A percentile compares a stretch with the other conserved stretches of the same genome.
These are phyloP conservation scores for Apodemus speciosus DNA, from an alignment of 2,113 vertebrate genomes.

Conservation along the genomic window DNA sequence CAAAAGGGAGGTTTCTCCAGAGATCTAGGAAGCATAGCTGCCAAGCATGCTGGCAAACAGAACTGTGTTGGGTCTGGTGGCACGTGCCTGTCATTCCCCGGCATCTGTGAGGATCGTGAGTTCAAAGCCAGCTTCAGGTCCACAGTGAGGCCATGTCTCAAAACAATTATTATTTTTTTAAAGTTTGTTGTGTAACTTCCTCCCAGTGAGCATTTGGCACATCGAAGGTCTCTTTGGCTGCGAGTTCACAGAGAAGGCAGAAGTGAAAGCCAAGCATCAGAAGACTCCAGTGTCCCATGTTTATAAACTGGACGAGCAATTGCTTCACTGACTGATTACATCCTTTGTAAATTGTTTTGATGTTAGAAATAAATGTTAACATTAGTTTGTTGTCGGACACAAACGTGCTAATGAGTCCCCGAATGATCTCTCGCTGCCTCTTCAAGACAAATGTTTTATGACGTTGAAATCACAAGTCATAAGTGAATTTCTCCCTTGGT, in stretches of 20 bases:
- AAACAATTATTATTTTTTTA: neutral
- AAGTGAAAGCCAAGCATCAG: slow-evolving; percentile 38
- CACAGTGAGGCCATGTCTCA: neutral
- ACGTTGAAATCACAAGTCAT: slow-evolving; percentile 22
- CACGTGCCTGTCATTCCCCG: neutral
- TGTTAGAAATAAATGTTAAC: slow-evolving; percentile 68
- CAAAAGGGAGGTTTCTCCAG: neutral
- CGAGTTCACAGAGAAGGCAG: slow-evolving; percentile 64
- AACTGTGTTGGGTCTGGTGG: neutral
- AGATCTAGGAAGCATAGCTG: neutral
- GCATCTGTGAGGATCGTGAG: neutral
- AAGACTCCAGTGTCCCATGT: slow-evolving; percentile 56
- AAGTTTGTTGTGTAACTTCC: neutral
- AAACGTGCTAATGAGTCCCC: slow-evolving; percentile 18
- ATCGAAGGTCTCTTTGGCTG: neutral
- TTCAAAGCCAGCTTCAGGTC: neutral
- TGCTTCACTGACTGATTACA: slow-evolving; percentile 42
- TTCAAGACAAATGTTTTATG: slow-evolving; percentile 30
- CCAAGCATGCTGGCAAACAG: neutral
- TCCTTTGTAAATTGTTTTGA: slow-evolving; percentile 72
- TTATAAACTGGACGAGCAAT: slow-evolving; percentile 60
- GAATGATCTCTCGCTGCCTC: slow-evolving; percentile 5
- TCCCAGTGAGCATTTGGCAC: neutral
- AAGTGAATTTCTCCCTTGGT: neutral
- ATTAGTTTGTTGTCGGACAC: slow-evolving; percentile 51